Evolutionary conservation across 2,797 vertebrate genomes (phyloP).

Genomic region (Peromyscus nudipes): DNA sequence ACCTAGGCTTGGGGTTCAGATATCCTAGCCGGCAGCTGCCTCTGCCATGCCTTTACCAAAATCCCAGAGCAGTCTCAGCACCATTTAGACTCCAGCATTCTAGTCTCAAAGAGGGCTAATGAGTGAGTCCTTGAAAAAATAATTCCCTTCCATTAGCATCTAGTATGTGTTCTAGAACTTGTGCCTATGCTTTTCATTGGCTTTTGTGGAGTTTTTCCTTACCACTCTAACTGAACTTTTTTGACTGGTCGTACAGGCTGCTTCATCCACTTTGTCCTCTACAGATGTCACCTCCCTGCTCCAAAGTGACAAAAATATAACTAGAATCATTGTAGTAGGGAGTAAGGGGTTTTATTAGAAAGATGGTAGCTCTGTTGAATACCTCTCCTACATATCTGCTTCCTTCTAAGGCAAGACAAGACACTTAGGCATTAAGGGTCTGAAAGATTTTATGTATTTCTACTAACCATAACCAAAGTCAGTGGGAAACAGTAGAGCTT

Average conservation of each 20-base stretch:
- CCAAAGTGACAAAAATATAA: not conserved
- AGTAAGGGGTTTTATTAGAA: not conserved
- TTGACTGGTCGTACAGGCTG: not conserved
- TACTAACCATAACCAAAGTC: not conserved
- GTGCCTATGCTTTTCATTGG: not conserved
- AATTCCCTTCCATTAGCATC: not conserved
- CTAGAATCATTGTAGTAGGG: not conserved
- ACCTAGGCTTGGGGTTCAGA: not conserved
- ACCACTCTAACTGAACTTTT: not conserved
- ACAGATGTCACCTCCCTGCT: not conserved
- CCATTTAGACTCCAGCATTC: not conserved
- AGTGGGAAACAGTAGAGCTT: not conserved
- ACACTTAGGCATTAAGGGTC: not conserved
- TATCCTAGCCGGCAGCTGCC: not conserved
- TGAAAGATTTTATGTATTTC: conserved; percentile 9
- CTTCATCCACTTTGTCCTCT: not conserved
- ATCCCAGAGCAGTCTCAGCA: not conserved
- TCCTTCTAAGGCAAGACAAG: conserved; percentile 5
- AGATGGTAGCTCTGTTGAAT: not conserved
- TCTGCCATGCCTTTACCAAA: not conserved
- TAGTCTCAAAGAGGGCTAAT: not conserved
- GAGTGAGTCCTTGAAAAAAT: not conserved
- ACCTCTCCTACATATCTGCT: not conserved
- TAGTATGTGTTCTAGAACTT: not conserved
- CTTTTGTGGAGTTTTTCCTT: not conserved